Evolutionary conservation across 2,113 vertebrate species (phyloP), one percentile per base, ranked within the genome.

Genomic region (Girardinichthys multiradiatus): DNA sequence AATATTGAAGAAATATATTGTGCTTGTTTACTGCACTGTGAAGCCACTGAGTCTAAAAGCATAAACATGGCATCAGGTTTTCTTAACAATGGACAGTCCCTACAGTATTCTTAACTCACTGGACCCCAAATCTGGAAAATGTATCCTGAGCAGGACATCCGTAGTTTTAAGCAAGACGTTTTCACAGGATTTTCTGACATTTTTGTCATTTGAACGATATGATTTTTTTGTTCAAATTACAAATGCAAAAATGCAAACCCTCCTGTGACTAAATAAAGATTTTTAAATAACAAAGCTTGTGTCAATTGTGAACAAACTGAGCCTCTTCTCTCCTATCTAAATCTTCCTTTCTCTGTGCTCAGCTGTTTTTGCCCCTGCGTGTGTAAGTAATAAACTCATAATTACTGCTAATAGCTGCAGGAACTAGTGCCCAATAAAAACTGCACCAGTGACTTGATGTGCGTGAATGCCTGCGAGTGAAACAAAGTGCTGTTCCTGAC

Each of bases 331-430:
- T 65, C 66, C 37, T 57, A 39, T 28, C 29, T 45, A 51, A 51
- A 66, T 68, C 68, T 62, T 37, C 51, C 29, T 64, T 66, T 29
- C 61, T 89, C 66, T 85, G 63, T 71, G 81, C 85, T 72, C 64
- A 78, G 77, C 79, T 92, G 86, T 93, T 86, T 86, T 51, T 88
- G 88, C 68, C 82, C 77, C 61, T 77, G 84, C 79, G 76, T 89
- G 90, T 87, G 87, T 70, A 71, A 90, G 66, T 88, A 93, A 91
- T 79, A 77, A 70, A 68, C 64, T 85, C 89, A 87, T 91, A 92
- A 92, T 93, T 93, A 90, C 71, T 64, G 71, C 81, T 90, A 87
- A 91, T 91, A 77, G 84, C 76, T 58, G 33, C 45, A 63, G 57
- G 68, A 82, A 74, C 77, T 70, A 58, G 31, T 68, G 81, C 68